Evolutionary conservation across 2,888 invertebrate species (phyloP).

Genomic region (Tribolium freemani): DNA sequence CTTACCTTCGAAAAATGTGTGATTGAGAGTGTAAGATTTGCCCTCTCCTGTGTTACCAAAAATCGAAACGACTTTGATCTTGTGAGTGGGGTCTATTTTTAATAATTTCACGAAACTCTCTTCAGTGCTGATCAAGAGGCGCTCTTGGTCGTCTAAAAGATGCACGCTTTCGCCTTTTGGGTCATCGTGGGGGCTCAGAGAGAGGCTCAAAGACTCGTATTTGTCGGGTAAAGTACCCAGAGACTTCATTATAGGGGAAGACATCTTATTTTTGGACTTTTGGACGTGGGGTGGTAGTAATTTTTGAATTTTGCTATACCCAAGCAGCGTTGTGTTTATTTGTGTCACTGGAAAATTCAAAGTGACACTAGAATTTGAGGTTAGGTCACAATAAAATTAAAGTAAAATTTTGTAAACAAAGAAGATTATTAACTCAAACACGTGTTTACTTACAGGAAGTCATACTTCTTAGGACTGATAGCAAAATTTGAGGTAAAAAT

Average conservation of each 20-base stretch:
- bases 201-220: conserved; percentile 6
- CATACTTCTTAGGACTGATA: background rate
- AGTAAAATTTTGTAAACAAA: background rate
- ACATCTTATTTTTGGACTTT: conserved; percentile 3
- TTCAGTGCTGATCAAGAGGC: conserved; percentile 71
- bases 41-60: conserved; percentile 90
- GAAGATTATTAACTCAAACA: background rate
- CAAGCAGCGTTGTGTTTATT: conserved; percentile 42
- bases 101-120: conserved; percentile 71
- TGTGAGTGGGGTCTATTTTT: conserved; percentile 68
- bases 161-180: conserved; percentile 68
- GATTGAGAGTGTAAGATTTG: conserved; percentile 84
- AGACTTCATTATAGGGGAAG: conserved; percentile 53
- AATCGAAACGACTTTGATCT: conserved; percentile 85
- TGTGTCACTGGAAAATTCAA: conserved; percentile 56
- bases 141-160: conserved; percentile 75
- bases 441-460: background rate
- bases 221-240: conserved; percentile 57
- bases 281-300: background rate
- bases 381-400: background rate
- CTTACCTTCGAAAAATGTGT: conserved; percentile 75
- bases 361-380: conserved; percentile 8
- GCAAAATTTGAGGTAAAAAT: background rate
- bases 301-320: conserved; percentile 15
- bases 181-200: background rate